Evolutionary conservation across 2,888 invertebrate genomes (phyloP).

Genomic region (Leptinotarsa peninsularis): DNA sequence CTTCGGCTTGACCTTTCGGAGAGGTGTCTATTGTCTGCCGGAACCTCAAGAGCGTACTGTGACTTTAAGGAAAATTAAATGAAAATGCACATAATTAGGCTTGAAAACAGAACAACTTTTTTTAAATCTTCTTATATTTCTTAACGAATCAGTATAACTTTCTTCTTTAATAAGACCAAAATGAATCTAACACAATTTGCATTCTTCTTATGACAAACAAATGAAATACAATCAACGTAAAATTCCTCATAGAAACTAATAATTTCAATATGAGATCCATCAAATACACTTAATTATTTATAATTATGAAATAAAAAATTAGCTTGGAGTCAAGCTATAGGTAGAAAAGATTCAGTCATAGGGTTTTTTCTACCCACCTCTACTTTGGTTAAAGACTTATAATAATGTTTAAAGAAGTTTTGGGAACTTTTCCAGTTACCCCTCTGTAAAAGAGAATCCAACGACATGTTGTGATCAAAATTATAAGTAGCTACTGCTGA

Average conservation of each 20-base stretch:
- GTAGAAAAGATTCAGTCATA: background rate
- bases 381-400: constrained; percentile 11
- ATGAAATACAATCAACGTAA: too few relatives aligned
- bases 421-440: constrained; percentile 33
- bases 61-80: background rate
- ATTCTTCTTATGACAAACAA: too few relatives aligned
- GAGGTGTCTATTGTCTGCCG: constrained; percentile 33
- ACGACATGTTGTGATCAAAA: constrained; percentile 1
- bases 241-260: background rate
- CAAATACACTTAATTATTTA: background rate
- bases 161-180: too few relatives aligned
- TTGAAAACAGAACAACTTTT: background rate
- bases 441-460: constrained; percentile 29
- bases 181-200: too few relatives aligned
- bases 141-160: background rate
- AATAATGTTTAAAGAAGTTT: constrained; percentile 38
- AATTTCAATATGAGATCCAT: background rate
- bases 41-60: constrained; percentile 26
- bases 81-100: background rate
- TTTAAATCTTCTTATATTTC: background rate
- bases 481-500: constrained; percentile 11
- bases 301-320: background rate
- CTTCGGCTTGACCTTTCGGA: constrained; percentile 34
- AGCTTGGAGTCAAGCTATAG: background rate
- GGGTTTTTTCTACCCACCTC: background rate